Evolutionary conservation across 2,888 invertebrate species (phyloP), one percentile per base, ranked within the genome.

Genomic region (Cosmorhoe ocellata): DNA sequence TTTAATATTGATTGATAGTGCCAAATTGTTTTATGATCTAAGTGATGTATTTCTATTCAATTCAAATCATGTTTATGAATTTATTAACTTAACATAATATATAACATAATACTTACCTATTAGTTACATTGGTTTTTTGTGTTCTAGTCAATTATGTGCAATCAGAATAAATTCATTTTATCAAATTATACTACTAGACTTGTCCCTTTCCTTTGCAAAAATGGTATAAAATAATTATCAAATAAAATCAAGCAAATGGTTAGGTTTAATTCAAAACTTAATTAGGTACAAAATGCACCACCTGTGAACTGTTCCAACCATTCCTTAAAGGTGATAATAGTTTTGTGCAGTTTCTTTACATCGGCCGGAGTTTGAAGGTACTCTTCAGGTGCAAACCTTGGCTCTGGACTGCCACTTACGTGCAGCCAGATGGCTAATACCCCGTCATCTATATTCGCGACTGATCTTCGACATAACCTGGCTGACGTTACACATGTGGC

Each of bases 351-450:
- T 51, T 73, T 74, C 38, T 75, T 78, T 12, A 82, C 65, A 59
- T 81, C 74, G 8, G 71, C 68, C 3, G 90, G 87, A 2, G 84
- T 80, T 58, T 80, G 74, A 18, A 89, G 73, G 51, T 82, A 87
- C 41, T 89, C 87, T 9, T 80, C 79, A 7, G 89, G 89, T 10
- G 84, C 86, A 37, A 81, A 72, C 58, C 87, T 76, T 1, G 85
- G 87, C 42, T 84, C 84, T 8, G 84, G 76, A 51, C 71, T 71
- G 0, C 87, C 84, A 34, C 81, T 76, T 1, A 79, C 76, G 54
- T 90, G 88, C 24, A 90, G 66, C 90, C 90, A 90, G 49, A 89
- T 82, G 9, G 89, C 84, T 38, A 90, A 76, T 7, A 86, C 70
- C 9, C 86, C 90, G 53, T 90, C 90, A 47, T 86, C 79, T 18